Conservation (phyloP, 2,113 vertebrate genomes). For the Callipepla squamata region DNA sequence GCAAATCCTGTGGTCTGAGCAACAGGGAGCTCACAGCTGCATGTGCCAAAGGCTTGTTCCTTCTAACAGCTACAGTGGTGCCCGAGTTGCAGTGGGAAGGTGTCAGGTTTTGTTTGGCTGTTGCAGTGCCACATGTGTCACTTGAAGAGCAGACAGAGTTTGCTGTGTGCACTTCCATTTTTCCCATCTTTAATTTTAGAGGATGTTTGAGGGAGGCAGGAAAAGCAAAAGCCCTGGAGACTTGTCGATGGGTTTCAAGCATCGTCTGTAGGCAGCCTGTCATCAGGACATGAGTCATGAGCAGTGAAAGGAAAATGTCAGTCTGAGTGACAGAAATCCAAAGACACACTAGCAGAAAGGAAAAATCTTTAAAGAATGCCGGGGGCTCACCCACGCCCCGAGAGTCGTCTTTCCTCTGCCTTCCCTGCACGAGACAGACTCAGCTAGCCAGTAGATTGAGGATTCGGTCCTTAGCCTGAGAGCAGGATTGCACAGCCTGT, state of each 20-base stretch:
- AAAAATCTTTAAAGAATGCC: constrained; percentile 38
- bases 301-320: constrained; percentile 66
- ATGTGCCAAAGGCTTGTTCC: background rate
- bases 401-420: constrained; percentile 37
- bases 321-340: constrained; percentile 57
- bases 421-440: constrained; percentile 51
- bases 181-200: constrained; percentile 67
- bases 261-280: constrained; percentile 65
- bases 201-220: constrained; percentile 68
- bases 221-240: constrained; percentile 73
- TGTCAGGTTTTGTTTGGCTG: constrained; percentile 37
- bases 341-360: constrained; percentile 57
- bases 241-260: constrained; percentile 70
- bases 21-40: constrained; percentile 4
- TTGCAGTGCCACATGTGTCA: constrained; percentile 30
- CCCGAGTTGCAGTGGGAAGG: constrained; percentile 36
- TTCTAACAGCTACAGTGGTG: background rate
- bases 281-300: constrained; percentile 67
- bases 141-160: constrained; percentile 34
- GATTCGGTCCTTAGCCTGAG: constrained; percentile 16
- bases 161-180: constrained; percentile 32
- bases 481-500: constrained; percentile 29
- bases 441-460: constrained; percentile 46
- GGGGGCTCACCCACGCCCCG: constrained; percentile 50
- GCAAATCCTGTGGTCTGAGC: background rate